Evolutionary conservation across 2,113 vertebrate genomes (phyloP), one percentile per base, ranked within the genome.

Genomic region (Petroica traversi): DNA sequence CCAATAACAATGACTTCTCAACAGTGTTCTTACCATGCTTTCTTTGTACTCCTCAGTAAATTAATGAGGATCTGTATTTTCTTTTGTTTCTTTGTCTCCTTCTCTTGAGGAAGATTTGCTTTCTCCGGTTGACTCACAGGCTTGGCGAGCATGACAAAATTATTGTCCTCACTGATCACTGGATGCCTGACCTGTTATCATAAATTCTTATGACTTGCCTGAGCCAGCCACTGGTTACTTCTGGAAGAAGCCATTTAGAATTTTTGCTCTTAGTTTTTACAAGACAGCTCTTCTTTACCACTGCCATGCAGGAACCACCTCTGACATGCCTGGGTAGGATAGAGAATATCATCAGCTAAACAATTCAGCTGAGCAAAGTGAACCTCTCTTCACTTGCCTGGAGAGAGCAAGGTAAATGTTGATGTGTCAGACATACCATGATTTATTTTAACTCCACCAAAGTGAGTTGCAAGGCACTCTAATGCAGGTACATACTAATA

Each of bases 341-440:
- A 3, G 9, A 20, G 11, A 82, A 31, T 62, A 69, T 79, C 3
- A 2, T 3, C 45, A 77, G 22, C 34, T 45, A 62, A 71, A 78
- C 18, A 16, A 51, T 54, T 61, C 57, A 59, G 45, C 33, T 62
- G 25, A 74, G 24, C 40, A 31, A 57, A 74, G 23, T 55, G 40
- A 58, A 31, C 7, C 34, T 76, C 45, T 19, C 17, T 88, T 79
- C 45, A 23, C 49, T 76, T 68, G 34, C 13, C n/a, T 64, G 36
- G 67, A 57, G 23, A 45, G n/a, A 66, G 5, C 8, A 57, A 92
- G 33, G 19, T 22, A 31, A 91, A 20, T 34, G 23, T 31, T 48
- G 28, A 15, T 11, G 2, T 18, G 6, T 40, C 25, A 77, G 57
- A 67, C 1, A 5, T 43, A 41, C 19, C 2, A 0, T 54, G 54